These are phyloP conservation scores for Bradypodion pumilum DNA, from an alignment of 2,797 vertebrate species.

Conservation along the genomic window DNA sequence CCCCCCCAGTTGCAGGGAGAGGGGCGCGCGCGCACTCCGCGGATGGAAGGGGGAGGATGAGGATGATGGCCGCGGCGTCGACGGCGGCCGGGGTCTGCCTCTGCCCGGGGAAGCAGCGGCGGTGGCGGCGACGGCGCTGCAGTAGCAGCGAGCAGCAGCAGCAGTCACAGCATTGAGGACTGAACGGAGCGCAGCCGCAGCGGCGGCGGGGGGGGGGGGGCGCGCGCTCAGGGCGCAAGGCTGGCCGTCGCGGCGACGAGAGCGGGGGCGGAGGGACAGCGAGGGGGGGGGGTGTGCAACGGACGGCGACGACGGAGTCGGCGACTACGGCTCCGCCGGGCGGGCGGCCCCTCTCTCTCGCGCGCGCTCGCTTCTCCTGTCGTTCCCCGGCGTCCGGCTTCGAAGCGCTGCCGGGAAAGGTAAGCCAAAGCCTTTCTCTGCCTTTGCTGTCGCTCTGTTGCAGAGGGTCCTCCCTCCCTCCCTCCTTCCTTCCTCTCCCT, in stretches of 20 bases:
- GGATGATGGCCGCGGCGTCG: not conserved
- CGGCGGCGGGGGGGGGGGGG: constrained; percentile 25
- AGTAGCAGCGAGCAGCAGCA: not conserved
- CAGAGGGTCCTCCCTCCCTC: not conserved
- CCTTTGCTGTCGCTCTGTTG: not conserved
- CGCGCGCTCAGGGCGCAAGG: constrained; percentile 33
- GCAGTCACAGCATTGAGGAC: not conserved
- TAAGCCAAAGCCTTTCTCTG: not conserved
- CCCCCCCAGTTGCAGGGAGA: too few relatives aligned
- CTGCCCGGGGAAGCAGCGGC: not conserved
- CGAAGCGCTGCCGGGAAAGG: not conserved
- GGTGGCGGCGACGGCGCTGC: not conserved
- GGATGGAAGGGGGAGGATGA: too few relatives aligned
- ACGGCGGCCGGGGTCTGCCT: not conserved
- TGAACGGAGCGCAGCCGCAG: constrained; percentile 37
- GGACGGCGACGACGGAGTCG: too few relatives aligned
- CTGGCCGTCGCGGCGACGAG: constrained; percentile 20
- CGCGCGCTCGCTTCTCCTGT: too few relatives aligned
- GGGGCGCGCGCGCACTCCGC: too few relatives aligned
- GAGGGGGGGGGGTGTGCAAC: too few relatives aligned
- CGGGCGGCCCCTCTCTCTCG: not conserved
- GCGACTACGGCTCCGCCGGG: not conserved
- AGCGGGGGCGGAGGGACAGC: constrained; percentile 8
- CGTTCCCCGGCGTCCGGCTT: not conserved
- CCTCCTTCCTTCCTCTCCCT: not conserved